phyloP scores from a whole-genome alignment of 2,888 invertebrate genomes.

The Rhagium mordax region DNA sequence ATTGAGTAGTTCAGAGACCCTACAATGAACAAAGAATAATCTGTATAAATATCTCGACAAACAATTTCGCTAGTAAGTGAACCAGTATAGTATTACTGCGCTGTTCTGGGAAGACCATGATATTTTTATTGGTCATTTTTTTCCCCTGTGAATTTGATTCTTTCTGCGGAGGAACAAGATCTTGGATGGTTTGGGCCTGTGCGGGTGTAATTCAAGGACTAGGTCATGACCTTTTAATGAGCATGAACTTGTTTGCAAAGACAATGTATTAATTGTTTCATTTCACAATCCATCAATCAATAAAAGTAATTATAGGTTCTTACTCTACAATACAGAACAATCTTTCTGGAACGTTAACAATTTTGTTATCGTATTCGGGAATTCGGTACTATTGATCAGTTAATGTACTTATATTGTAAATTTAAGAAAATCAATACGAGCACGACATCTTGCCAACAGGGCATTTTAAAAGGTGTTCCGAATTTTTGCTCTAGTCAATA shows the following conservation, averaged over 20 bases:
- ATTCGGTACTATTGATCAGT: no score
- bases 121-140: neutral
- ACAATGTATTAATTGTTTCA: no score
- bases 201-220: neutral
- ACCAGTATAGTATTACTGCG: constrained; percentile 22
- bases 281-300: no score
- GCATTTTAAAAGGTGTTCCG: no score
- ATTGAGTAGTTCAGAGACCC: constrained; percentile 43
- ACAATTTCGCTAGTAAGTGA: constrained; percentile 27
- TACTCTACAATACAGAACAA: no score
- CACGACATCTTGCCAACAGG: no score
- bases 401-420: no score
- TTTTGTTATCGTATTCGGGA: no score
- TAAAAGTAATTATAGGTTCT: no score
- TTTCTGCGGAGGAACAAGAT: neutral
- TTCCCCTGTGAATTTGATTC: neutral
- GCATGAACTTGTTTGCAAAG: neutral
- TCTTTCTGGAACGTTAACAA: no score
- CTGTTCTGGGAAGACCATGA: neutral
- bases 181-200: neutral
- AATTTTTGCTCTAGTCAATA: no score
- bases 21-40: constrained; percentile 31
- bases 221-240: neutral
- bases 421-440: no score
- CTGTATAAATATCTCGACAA: constrained; percentile 28